These are phyloP conservation scores for Tetramorium parvispinum DNA, from an alignment of 1,140 invertebrate species.

Conservation along the genomic window DNA sequence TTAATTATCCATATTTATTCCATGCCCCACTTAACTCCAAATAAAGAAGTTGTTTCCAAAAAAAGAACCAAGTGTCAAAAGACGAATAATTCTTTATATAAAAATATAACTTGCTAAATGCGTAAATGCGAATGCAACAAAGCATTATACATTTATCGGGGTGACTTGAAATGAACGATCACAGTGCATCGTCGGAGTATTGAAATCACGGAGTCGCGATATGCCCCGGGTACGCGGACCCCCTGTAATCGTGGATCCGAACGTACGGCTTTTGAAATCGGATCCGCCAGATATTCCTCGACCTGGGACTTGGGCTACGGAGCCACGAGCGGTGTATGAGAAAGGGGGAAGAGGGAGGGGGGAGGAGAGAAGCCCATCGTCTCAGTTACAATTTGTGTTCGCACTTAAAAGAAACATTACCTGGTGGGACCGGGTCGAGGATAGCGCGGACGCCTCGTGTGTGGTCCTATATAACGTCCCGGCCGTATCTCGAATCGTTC, in stretches of 20 bases:
- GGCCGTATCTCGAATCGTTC: slow-evolving; percentile 84
- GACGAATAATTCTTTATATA: not conserved
- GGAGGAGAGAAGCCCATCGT: slow-evolving; percentile 76
- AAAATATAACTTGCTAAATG: not conserved
- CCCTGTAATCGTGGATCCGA: slow-evolving; percentile 71
- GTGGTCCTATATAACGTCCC: slow-evolving; percentile 80
- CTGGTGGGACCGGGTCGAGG: slow-evolving; percentile 76
- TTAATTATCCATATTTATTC: not conserved
- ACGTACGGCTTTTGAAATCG: slow-evolving; percentile 84
- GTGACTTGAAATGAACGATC: slow-evolving; percentile 28
- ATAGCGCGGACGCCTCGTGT: slow-evolving; percentile 80
- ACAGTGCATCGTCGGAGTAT: not conserved
- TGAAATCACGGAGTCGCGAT: slow-evolving; percentile 54
- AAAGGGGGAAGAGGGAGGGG: not conserved
- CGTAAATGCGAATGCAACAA: too few relatives aligned
- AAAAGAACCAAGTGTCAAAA: not conserved
- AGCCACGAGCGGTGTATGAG: not conserved
- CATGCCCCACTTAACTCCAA: too few relatives aligned
- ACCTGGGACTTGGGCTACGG: slow-evolving; percentile 58
- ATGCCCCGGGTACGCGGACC: slow-evolving; percentile 42
- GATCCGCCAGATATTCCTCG: slow-evolving; percentile 80
- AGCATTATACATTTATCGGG: not conserved
- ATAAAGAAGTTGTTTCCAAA: not conserved
- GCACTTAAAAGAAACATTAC: slow-evolving; percentile 86
- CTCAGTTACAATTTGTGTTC: slow-evolving; percentile 86